A percentile compares a stretch with the other conserved stretches of the same genome.
These are phyloP conservation scores for Hassar affinis DNA, from an alignment of 2,113 vertebrate genomes.

Conservation along the genomic window DNA sequence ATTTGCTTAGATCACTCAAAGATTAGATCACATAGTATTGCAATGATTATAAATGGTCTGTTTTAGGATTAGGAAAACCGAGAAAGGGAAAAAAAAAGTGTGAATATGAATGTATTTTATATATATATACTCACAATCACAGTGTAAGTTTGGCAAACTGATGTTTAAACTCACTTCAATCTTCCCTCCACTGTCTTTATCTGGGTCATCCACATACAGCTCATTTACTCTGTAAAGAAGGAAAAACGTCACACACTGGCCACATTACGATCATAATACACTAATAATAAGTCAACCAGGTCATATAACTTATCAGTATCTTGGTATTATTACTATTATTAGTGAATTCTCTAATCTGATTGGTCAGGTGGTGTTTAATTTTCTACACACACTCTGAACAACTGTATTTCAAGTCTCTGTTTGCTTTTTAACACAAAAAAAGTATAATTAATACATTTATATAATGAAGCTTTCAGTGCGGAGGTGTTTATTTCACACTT, in stretches of 20 bases:
- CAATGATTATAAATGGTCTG: not conserved
- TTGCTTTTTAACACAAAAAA: not conserved
- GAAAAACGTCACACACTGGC: not conserved
- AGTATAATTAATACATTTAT: not conserved
- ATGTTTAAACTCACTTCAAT: slow-evolving; percentile 98
- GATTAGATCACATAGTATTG: not conserved
- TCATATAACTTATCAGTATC: not conserved
- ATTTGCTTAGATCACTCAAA: not conserved
- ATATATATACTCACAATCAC: slow-evolving; percentile 89
- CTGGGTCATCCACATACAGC: slow-evolving; percentile 96
- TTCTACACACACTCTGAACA: not conserved
- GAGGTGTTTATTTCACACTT: too few relatives aligned
- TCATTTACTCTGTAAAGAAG: slow-evolving; percentile 86
- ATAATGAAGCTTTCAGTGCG: not conserved
- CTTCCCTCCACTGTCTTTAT: slow-evolving; percentile 98
- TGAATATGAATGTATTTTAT: slow-evolving; percentile 54
- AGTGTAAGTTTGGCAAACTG: slow-evolving; percentile 96
- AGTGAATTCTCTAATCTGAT: not conserved
- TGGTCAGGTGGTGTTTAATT: not conserved
- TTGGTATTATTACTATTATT: not conserved
- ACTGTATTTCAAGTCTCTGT: not conserved
- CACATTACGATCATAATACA: too few relatives aligned
- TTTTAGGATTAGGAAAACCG: not conserved
- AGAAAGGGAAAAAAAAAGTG: slow-evolving; percentile 7
- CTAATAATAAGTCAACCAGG: not conserved